phyloP scores from a whole-genome alignment of 2,797 vertebrate genomes.

The Poecile montanus region DNA sequence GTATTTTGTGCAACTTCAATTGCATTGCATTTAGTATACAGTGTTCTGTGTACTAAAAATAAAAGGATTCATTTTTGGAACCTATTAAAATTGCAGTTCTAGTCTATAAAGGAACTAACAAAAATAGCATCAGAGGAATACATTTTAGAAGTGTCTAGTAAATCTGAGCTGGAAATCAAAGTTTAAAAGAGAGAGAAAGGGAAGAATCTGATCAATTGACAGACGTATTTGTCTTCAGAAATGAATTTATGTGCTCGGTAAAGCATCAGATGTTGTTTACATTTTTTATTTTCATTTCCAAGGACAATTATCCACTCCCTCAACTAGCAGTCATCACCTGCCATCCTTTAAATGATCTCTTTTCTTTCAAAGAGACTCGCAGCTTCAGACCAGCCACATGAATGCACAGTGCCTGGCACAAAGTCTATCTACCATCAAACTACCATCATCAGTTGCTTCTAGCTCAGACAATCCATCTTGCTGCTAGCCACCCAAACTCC shows the following conservation, averaged over 20 bases:
- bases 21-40: not conserved
- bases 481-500: not conserved
- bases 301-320: not conserved
- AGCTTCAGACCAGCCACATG: not conserved
- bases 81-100: conserved; percentile 34
- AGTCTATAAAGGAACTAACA: conserved; percentile 30
- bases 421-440: not conserved
- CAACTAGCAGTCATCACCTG: not conserved
- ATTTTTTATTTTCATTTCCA: conserved; percentile 7
- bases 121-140: conserved; percentile 53
- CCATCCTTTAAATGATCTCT: not conserved
- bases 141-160: conserved; percentile 9
- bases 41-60: conserved; percentile 43
- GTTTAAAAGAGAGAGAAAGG: not conserved
- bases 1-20: not conserved
- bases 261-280: not conserved
- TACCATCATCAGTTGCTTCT: not conserved
- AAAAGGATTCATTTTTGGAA: conserved; percentile 42
- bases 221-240: conserved; percentile 10
- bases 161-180: conserved; percentile 31
- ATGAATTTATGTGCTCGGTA: not conserved
- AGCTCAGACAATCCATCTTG: not conserved
- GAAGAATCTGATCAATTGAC: not conserved
- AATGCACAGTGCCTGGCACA: not conserved
- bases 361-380: not conserved